Evolutionary conservation across 2,888 invertebrate genomes (phyloP).

Genomic region (Melolontha melolontha): DNA sequence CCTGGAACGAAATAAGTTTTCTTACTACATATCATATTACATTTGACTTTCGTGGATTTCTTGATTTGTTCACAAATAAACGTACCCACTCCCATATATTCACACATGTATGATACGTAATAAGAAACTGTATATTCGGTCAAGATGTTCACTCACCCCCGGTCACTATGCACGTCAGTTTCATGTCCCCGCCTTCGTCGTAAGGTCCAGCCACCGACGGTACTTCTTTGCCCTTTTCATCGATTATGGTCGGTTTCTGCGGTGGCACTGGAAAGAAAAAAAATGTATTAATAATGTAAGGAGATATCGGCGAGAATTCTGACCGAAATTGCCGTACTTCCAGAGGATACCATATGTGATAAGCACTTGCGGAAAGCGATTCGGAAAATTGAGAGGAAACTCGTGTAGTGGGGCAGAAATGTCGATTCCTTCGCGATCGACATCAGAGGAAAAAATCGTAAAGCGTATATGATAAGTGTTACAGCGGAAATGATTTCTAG

Average conservation of each 20-base stretch:
- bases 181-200: slow-evolving; percentile 77
- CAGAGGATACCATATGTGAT: slow-evolving; percentile 29
- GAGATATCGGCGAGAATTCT: slow-evolving; percentile 25
- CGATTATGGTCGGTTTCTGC: slow-evolving; percentile 78
- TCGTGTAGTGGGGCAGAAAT: slow-evolving; percentile 3
- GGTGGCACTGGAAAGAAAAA: slow-evolving; percentile 75
- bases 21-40: no score
- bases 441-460: no score
- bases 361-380: slow-evolving; percentile 33
- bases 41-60: no score
- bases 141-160: slow-evolving; percentile 73
- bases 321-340: slow-evolving; percentile 28
- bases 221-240: slow-evolving; percentile 75
- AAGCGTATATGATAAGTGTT: no score
- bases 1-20: no score
- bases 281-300: slow-evolving; percentile 36
- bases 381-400: slow-evolving; percentile 33
- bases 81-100: no score
- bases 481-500: no score
- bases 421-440: no score
- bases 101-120: background rate
- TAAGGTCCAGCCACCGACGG: slow-evolving; percentile 78
- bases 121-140: slow-evolving; percentile 7
- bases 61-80: no score
- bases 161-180: slow-evolving; percentile 79